Evolutionary conservation across 2,888 invertebrate genomes (phyloP), one percentile per base, ranked within the genome.

Genomic region (Anarsia innoxiella): DNA sequence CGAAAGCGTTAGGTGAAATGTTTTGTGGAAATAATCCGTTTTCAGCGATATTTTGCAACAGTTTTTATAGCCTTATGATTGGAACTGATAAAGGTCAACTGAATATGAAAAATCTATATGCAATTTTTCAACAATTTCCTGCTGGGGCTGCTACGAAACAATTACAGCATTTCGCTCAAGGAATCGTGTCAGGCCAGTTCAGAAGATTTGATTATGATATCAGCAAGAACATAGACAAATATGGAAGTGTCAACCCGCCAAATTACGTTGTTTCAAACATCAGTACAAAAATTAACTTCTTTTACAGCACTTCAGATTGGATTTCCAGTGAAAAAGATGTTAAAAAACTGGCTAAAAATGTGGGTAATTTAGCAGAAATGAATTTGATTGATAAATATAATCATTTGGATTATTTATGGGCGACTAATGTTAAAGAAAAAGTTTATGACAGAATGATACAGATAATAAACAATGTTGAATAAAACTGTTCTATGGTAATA

Each of bases 31-130:
- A 32, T 23, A 32, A 23, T 15, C 12, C 13, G 9, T 13, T 23
- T n/a, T 1, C 23, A 13, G 10, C 13, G 14, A 10, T 32, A 2
- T 13, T 23, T 10, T 23, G 13, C 1, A 12, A 32, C 12, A 2
- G 10, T 8, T 12, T 32, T 13, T 32, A 13, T 6, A 23, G 30
- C 87, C 87, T 62, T 68, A 71, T 8, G 66, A 70, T 3, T 87
- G 89, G 55, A 44, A 86, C 86, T 1, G 80, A 88, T 45, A 49
- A 89, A 8, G 88, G 88, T 0, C 85, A 88, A 1, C 68, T 89
- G 16, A 58, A 85, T 12, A 70, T 76, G 0, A 87, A 88, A 45
- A 54, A 69, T 23, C 89, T 89, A 0, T 79, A 88, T 1, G 89
- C 89, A 0, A 19, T 19, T 19, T n/a, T n/a, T n/a, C n/a, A n/a